These are phyloP conservation scores for Octodon degus DNA, from an alignment of 2,113 vertebrate species.

Conservation along the genomic window DNA sequence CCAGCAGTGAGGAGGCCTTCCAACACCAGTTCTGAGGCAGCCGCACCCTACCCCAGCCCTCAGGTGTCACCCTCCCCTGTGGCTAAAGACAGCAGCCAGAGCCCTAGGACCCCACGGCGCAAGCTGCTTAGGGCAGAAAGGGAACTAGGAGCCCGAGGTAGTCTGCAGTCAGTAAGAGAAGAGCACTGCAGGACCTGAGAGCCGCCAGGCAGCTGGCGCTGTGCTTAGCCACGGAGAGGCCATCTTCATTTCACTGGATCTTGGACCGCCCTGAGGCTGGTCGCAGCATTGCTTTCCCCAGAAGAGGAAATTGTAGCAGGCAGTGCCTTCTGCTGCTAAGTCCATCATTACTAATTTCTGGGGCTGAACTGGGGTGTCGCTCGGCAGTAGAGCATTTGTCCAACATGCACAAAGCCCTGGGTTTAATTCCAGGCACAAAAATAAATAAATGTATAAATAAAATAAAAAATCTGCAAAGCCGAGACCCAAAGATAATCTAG, in stretches of 20 bases:
- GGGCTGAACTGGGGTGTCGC: not conserved
- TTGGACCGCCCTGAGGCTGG: not conserved
- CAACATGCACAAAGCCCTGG: not conserved
- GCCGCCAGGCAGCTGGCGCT: not conserved
- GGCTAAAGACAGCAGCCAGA: not conserved
- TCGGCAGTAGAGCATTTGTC: not conserved
- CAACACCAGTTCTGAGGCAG: not conserved
- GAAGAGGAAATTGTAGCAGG: not conserved
- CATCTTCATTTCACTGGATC: not conserved
- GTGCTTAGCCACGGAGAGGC: not conserved
- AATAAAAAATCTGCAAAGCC: not conserved
- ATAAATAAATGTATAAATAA: not conserved
- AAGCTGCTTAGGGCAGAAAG: not conserved
- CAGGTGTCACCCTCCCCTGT: not conserved
- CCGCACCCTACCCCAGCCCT: not conserved
- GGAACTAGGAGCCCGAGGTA: not conserved
- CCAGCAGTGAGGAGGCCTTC: not conserved
- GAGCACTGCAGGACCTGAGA: not conserved
- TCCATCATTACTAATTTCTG: not conserved
- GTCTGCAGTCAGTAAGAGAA: not conserved
- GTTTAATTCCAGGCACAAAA: not conserved
- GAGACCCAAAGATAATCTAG: slow-evolving; percentile 15
- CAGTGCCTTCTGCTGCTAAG: not conserved
- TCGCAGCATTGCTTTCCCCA: not conserved
- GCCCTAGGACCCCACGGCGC: not conserved